A percentile compares a stretch with the other conserved stretches of the same genome.
Evolutionary conservation across 2,797 vertebrate species (phyloP).

Genomic region (Etheostoma perlongum): DNA sequence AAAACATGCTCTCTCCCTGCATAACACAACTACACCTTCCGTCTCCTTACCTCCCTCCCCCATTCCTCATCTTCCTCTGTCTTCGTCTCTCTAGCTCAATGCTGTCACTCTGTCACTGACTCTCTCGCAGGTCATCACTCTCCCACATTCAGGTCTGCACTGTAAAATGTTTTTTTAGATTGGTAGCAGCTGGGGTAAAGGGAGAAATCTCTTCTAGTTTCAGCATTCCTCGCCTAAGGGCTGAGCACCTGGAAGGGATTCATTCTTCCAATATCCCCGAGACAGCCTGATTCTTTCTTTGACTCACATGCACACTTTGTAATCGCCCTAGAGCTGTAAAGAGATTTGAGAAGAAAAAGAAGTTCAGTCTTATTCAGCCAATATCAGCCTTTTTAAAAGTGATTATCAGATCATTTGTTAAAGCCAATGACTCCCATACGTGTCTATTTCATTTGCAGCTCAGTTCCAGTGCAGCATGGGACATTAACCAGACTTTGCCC

Average conservation of each 20-base stretch:
- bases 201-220: conserved; percentile 50
- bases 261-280: conserved; percentile 79
- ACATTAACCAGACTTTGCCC: conserved; percentile 88
- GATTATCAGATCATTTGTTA: conserved; percentile 84
- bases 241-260: conserved; percentile 72
- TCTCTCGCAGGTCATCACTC: conserved; percentile 80
- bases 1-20: conserved; percentile 19
- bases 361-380: conserved; percentile 67
- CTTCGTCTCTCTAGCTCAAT: conserved; percentile 59
- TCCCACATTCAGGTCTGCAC: conserved; percentile 63
- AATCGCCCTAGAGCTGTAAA: conserved; percentile 63
- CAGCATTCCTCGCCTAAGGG: conserved; percentile 41
- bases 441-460: conserved; percentile 83
- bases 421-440: conserved; percentile 80
- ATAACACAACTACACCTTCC: conserved; percentile 24
- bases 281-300: conserved; percentile 35
- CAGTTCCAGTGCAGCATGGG: conserved; percentile 84
- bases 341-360: conserved; percentile 69
- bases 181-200: conserved; percentile 73
- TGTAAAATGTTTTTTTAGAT: conserved; percentile 70
- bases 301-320: conserved; percentile 36
- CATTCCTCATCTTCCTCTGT: conserved; percentile 62
- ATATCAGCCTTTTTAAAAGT: conserved; percentile 80
- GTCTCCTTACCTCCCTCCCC: conserved; percentile 20
- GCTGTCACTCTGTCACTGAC: conserved; percentile 79